Evolutionary conservation across 1,140 invertebrate genomes (phyloP).

Genomic region (Calephelis virginiensis): DNA sequence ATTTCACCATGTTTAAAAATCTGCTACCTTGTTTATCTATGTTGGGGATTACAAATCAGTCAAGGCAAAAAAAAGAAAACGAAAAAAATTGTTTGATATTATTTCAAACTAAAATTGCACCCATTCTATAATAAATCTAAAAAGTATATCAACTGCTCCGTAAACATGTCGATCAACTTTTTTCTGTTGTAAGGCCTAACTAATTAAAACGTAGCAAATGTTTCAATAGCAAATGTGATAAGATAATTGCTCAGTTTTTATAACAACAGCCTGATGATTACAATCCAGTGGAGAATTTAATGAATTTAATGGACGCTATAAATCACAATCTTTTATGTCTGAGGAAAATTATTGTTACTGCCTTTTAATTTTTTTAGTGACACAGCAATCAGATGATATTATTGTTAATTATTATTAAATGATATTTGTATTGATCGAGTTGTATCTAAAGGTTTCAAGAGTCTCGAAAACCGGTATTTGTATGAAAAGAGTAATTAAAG

Average conservation of each 20-base stretch:
- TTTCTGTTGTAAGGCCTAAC: slow-evolving; percentile 20
- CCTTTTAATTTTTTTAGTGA: background rate
- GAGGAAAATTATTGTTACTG: background rate
- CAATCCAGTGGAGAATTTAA: slow-evolving; percentile 2
- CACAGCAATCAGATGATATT: background rate
- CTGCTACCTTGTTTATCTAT: too few species aligned
- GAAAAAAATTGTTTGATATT: too few species aligned
- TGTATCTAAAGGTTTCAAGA: too few species aligned
- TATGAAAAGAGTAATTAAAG: too few species aligned
- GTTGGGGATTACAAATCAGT: too few species aligned
- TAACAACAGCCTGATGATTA: slow-evolving; percentile 8
- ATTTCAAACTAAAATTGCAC: too few species aligned
- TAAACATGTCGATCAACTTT: slow-evolving; percentile 19
- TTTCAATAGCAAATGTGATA: slow-evolving; percentile 25
- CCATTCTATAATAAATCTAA: background rate
- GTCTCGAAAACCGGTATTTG: too few species aligned
- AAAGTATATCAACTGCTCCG: background rate
- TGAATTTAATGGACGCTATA: slow-evolving; percentile 10
- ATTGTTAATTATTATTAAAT: background rate
- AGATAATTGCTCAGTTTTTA: slow-evolving; percentile 25
- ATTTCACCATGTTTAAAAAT: too few species aligned
- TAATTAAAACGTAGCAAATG: slow-evolving; percentile 28
- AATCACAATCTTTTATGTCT: background rate
- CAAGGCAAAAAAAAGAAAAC: too few species aligned
- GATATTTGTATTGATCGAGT: background rate